Base-by-base conservation (phyloP, 2,113 vertebrate species). In the Xenopus borealis region DNA sequence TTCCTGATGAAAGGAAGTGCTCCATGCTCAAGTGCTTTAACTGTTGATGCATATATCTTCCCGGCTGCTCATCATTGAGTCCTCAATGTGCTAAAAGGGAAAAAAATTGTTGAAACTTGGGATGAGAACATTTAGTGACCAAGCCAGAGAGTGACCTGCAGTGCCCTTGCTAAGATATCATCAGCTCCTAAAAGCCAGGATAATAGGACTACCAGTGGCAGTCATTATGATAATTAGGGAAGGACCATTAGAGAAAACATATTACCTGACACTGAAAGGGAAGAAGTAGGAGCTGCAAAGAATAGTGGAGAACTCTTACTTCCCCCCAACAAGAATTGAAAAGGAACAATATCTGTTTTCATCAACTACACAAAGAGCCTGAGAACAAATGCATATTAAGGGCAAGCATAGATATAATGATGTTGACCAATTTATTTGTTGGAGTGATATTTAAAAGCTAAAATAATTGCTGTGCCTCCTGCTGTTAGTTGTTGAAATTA, bases 131-230 rank as follows among this genome's bases (percentile, higher is more conserved):
- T 57, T 7, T 10, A 69, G 18, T 27, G 59, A 18, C 58, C 23
- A 63, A 63, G 40, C 17, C 30, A 63, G 27, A 62, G 52, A 68
- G 33, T 69, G 47, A 76, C 66, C 66, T 57, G 50, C 65, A 16
- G 10, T 57, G 74, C 62, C 61, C 67, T 19, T 64, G 14, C 67
- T 45, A 59, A 55, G 61, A 70, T 77, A 70, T 77, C 74, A 72
- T 62, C 40, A 67, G 53, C 59, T 69, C 46, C 58, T 53, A 17
- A 69, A 47, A 64, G 66, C 55, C 47, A 19, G 12, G 59, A 23
- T 70, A 77, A 70, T 64, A 77, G 55, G 27, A 46, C 46, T 14
- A 63, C 45, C 59, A 55, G 46, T 62, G 44, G 62, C 52, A 70
- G 7, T 70, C 47, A 64, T 77, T 70, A 70, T 58, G 44, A 46